These are phyloP conservation scores for Apantesis nais DNA, from an alignment of 2,888 invertebrate species.

Conservation along the genomic window DNA sequence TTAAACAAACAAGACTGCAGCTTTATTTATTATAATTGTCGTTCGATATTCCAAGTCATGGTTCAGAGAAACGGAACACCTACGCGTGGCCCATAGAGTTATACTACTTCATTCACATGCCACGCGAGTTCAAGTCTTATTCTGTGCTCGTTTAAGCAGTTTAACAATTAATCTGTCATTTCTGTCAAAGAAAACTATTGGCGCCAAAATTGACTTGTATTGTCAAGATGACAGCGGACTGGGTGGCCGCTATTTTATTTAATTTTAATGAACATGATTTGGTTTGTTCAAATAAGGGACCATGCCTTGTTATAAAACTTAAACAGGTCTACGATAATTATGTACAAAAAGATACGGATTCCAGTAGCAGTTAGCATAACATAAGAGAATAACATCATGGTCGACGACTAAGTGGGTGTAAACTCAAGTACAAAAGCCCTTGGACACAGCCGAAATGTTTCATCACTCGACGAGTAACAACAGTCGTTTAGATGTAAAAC, in stretches of 20 bases:
- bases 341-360: slow-evolving; percentile 25
- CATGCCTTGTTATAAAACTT: slow-evolving; percentile 11
- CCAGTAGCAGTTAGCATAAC: slow-evolving; percentile 48
- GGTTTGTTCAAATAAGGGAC: slow-evolving; percentile 18
- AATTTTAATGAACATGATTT: slow-evolving; percentile 52
- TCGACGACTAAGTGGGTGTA: slow-evolving; percentile 70
- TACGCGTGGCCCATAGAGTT: slow-evolving; percentile 62
- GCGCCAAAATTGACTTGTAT: slow-evolving; percentile 80
- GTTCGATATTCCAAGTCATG: slow-evolving; percentile 73
- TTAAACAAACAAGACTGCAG: slow-evolving; percentile 79
- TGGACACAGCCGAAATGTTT: slow-evolving; percentile 74
- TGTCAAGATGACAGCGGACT: slow-evolving; percentile 73
- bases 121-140: slow-evolving; percentile 48
- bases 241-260: slow-evolving; percentile 72
- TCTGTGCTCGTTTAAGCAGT: slow-evolving; percentile 21
- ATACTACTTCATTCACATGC: slow-evolving; percentile 36
- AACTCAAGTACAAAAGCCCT: slow-evolving; percentile 67
- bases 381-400: slow-evolving; percentile 62
- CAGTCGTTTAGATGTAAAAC: slow-evolving; percentile 77
- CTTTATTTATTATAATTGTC: slow-evolving; percentile 83
- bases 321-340: slow-evolving; percentile 12
- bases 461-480: slow-evolving; percentile 66
- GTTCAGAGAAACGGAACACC: slow-evolving; percentile 81
- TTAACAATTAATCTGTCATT: slow-evolving; percentile 26
- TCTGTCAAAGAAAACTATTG: slow-evolving; percentile 52